Conservation (phyloP, 2,113 vertebrate species). For the Ailuropoda melanoleuca region DNA sequence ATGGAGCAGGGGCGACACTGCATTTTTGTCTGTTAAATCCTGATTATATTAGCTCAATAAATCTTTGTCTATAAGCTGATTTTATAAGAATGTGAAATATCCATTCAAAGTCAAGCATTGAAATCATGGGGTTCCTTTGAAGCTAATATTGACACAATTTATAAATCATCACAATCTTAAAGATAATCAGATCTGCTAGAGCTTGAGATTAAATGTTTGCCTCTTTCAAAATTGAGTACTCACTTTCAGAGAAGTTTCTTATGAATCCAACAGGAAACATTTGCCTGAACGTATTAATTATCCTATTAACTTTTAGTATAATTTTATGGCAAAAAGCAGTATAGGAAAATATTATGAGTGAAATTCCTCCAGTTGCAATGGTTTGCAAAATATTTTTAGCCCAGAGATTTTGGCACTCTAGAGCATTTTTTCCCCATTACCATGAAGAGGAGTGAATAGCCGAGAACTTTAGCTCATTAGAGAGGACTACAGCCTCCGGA, state of each 20-base stretch:
- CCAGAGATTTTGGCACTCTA: not conserved
- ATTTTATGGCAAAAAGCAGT: not conserved
- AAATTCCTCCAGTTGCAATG: not conserved
- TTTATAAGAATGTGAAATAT: not conserved
- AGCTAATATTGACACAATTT: not conserved
- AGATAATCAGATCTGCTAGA: not conserved
- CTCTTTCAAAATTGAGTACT: not conserved
- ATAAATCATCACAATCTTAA: not conserved
- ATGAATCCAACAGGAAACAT: not conserved
- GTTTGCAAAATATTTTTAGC: not conserved
- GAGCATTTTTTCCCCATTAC: not conserved
- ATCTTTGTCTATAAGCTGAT: not conserved
- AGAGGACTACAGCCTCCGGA: not conserved
- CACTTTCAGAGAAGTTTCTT: not conserved
- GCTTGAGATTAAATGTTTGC: not conserved
- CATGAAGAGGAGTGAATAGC: not conserved
- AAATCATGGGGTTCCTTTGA: not conserved
- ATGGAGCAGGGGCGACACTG: not conserved
- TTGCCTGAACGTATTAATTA: not conserved
- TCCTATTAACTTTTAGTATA: not conserved
- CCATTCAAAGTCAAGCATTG: not conserved
- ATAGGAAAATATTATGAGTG: not conserved
- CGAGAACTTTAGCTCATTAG: not conserved
- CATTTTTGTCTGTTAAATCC: not conserved
- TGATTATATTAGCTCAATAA: not conserved